Evolutionary conservation across 2,113 vertebrate species (phyloP).

Genomic region (Fukomys damarensis): DNA sequence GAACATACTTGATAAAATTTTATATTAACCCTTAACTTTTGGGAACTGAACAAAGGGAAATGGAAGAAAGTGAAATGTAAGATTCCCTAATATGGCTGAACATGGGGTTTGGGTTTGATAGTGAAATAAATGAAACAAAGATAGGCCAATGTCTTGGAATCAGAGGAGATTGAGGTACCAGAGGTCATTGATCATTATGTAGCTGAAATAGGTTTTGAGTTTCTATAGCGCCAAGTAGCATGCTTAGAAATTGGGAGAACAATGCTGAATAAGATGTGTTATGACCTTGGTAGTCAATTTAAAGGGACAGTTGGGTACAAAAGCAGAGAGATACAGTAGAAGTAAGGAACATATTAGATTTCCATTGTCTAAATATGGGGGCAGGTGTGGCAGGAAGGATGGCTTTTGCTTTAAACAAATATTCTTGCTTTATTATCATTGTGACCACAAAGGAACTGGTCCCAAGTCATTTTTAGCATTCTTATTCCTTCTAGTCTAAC

Average conservation of each 20-base stretch:
- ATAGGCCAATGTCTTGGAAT: background rate
- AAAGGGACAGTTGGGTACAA: background rate
- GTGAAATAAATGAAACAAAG: background rate
- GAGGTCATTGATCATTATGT: background rate
- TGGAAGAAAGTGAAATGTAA: background rate
- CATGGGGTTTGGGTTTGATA: background rate
- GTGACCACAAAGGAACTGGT: slow-evolving; percentile 23
- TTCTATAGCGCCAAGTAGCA: background rate
- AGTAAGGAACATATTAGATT: background rate
- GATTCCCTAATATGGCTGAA: background rate
- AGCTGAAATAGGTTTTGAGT: background rate
- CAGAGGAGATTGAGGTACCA: background rate
- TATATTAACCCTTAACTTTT: background rate
- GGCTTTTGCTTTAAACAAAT: background rate
- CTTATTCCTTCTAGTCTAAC: slow-evolving; percentile 44
- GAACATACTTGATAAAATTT: background rate
- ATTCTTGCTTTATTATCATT: background rate
- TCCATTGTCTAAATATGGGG: background rate
- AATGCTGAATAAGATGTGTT: background rate
- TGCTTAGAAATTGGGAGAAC: background rate
- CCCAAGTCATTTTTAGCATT: slow-evolving; percentile 32
- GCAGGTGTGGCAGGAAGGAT: background rate
- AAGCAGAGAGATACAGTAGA: background rate
- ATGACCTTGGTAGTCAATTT: background rate
- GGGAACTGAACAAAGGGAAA: background rate